Base-by-base conservation (phyloP, 1,140 invertebrate species). In the Lanistes nyassanus region DNA sequence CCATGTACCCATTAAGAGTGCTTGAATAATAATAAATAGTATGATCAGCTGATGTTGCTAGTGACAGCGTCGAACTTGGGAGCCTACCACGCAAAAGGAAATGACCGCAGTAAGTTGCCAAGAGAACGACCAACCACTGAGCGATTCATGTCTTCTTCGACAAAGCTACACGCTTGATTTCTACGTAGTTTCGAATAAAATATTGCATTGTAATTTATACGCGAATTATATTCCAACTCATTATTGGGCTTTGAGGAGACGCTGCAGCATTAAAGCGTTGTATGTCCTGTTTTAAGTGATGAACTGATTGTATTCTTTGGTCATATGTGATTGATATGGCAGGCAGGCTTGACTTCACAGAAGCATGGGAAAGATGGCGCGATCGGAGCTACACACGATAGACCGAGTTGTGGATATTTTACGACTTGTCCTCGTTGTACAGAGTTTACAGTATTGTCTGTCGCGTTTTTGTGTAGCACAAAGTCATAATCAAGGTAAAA, bases 401-500 rank as follows among this genome's bases (percentile, higher is more conserved):
- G 79, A 82, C 80, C 83, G 79, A 82, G 85, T 85, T 81, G 82
- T 80, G 80, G 83, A 85, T 80, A 85, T 85, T 79, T 85, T 84
- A 79, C 84, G 85, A 79, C 85, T 84, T 82, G 76, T 85, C 75
- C 78, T 86, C 69, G 76, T 86, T 83, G 86, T 83, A 80, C 86
- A 85, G 78, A 83, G 82, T 74, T 81, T 84, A 80, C 81, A 81
- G 75, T 79, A 81, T 58, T 81, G 80, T 80, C 80, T 81, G 74
- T 79, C 80, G 78, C 76, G 81, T 77, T 82, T 85, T 56, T 79
- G 83, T 81, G 86, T 84, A 75, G 82, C 86, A 80, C 87, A 89
- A 81, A 86, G 87, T 77, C 87, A 87, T 72, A 84, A 83, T 75
- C 88, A 89, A 87, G 88, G 88, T 89, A 85, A 80, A 74, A 69